Base-by-base conservation (phyloP, 2,797 vertebrate genomes). In the Bradypodion pumilum region DNA sequence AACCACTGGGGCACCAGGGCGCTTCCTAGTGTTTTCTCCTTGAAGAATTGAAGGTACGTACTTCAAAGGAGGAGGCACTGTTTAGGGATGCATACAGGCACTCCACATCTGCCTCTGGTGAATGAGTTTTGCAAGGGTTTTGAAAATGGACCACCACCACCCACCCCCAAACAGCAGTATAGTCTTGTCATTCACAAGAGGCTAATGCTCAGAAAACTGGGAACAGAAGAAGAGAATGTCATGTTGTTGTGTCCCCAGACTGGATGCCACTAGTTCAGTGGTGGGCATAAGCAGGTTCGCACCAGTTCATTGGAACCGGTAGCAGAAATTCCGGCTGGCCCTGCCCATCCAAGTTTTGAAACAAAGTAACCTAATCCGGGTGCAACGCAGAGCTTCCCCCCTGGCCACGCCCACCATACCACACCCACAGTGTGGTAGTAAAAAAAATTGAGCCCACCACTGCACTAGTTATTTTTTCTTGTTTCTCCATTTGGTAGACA, bases 1-100 rank as follows among this genome's bases (percentile, higher is more conserved):
- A n/a, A n/a, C n/a, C n/a, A n/a, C n/a, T n/a, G n/a, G n/a, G n/a
- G n/a, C n/a, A n/a, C n/a, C n/a, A n/a, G n/a, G n/a, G n/a, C n/a
- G n/a, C n/a, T n/a, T n/a, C n/a, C n/a, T n/a, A n/a, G n/a, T 19
- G 10, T 0, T 2, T 3, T 1, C 23, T 5, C 9, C 5, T 46
- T 12, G 23, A 7, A 40, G 27, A 35, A 23, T 8, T 62, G 15
- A 70, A 70, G 21, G n/a, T n/a, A n/a, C n/a, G 8, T 27, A 15
- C 23, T 60, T 60, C 25, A 8, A 68, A 69, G 35, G 40, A 4
- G 25, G 3, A 10, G 5, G 10, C 5, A 12, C 56, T 2, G 32
- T 44, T 65, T 44, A n/a, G 10, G n/a, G 52, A 35, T 66, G 29
- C 46, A 10, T 49, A 65, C n/a, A 42, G 1, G 44, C 37, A 60